Conservation (phyloP, 2,888 invertebrate genomes). For the Mesorhabditis sp. region DNA sequence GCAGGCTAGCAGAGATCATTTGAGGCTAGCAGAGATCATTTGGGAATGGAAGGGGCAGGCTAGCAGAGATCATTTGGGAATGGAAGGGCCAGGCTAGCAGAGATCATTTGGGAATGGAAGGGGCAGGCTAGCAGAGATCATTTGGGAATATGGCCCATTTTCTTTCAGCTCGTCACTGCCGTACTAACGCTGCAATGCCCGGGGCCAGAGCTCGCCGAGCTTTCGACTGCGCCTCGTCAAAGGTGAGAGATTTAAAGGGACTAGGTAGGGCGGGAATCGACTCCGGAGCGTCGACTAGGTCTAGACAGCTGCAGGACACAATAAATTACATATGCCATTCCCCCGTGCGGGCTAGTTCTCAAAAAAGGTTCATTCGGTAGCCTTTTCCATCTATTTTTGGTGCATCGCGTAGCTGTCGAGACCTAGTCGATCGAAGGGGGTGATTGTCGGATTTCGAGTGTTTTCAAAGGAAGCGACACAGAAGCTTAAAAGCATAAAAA, state of each 20-base stretch:
- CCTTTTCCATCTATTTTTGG: too few relatives aligned
- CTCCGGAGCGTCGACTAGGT: neutral
- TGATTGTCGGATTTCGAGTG: too few relatives aligned
- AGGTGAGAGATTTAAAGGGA: constrained; percentile 17
- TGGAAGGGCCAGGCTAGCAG: neutral
- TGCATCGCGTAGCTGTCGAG: too few relatives aligned
- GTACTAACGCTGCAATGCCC: constrained; percentile 53
- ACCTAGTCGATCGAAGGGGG: too few relatives aligned
- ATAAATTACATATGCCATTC: neutral
- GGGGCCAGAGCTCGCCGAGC: constrained; percentile 50
- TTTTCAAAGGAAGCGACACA: too few relatives aligned
- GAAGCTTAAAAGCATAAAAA: neutral
- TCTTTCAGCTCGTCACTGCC: constrained; percentile 46
- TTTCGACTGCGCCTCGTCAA: constrained; percentile 51
- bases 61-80: neutral
- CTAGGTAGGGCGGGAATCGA: too few relatives aligned
- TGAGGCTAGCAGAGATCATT: too few relatives aligned
- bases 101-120: neutral
- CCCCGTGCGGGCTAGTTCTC: neutral
- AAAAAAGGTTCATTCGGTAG: constrained; percentile 8
- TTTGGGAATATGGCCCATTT: neutral
- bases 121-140: neutral
- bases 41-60: neutral
- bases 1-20: neutral
- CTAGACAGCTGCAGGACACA: neutral